phyloP scores from a whole-genome alignment of 2,888 invertebrate species.

The Lochmaea capreae region DNA sequence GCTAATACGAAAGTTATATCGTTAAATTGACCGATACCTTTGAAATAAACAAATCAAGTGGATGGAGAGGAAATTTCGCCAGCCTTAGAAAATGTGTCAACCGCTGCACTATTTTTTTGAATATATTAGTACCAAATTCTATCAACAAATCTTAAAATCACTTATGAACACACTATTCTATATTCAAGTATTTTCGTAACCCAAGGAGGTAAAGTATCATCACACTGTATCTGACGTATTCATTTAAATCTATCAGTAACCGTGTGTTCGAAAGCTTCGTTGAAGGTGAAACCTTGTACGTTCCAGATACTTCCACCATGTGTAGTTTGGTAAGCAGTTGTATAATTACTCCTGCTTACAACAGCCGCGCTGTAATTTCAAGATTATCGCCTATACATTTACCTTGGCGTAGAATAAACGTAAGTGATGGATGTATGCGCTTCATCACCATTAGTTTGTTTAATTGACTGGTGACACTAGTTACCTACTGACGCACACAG shows the following conservation, averaged over 20 bases:
- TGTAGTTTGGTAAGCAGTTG: conserved; percentile 10
- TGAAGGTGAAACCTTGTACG: neutral
- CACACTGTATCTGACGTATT: too few relatives aligned
- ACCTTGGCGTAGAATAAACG: conserved; percentile 34
- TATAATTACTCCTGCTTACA: conserved; percentile 32
- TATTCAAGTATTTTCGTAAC: too few relatives aligned
- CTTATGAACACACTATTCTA: too few relatives aligned
- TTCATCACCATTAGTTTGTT: conserved; percentile 38
- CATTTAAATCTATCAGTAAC: neutral
- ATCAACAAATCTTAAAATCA: too few relatives aligned
- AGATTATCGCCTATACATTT: conserved; percentile 37
- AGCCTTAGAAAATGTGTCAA: too few relatives aligned
- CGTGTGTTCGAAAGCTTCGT: neutral
- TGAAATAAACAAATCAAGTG: too few relatives aligned
- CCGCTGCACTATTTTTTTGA: too few relatives aligned
- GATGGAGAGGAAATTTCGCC: too few relatives aligned
- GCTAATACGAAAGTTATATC: too few relatives aligned
- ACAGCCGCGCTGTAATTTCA: conserved; percentile 25
- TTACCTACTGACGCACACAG: conserved; percentile 29
- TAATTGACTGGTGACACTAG: conserved; percentile 38
- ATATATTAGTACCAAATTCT: too few relatives aligned
- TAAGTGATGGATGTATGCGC: conserved; percentile 36
- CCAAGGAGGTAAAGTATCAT: too few relatives aligned
- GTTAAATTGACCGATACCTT: too few relatives aligned
- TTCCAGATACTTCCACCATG: neutral